Conservation (phyloP, 2,113 vertebrate genomes). For the Gopherus flavomarginatus region DNA sequence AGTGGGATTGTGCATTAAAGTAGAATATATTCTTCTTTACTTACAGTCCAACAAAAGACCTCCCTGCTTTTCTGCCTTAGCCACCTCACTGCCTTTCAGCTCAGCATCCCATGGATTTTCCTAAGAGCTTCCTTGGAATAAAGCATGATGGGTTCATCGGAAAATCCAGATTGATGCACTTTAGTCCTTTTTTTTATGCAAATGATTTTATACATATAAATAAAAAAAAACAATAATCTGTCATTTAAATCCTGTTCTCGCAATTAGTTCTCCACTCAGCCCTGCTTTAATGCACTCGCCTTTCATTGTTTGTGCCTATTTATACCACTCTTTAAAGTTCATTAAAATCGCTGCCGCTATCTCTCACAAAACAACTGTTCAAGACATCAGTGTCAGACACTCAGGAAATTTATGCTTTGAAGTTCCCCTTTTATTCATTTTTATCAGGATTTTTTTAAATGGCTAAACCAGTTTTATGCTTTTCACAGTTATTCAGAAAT, state of each 20-base stretch:
- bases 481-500: constrained; percentile 65
- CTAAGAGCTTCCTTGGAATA: constrained; percentile 47
- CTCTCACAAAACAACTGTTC: constrained; percentile 71
- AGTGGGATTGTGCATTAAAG: neutral
- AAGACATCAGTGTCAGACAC: constrained; percentile 70
- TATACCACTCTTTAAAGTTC: constrained; percentile 70
- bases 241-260: constrained; percentile 57
- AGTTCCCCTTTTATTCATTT: constrained; percentile 65
- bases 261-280: constrained; percentile 65
- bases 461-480: constrained; percentile 71
- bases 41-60: constrained; percentile 12
- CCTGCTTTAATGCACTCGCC: constrained; percentile 40
- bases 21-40: neutral
- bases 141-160: constrained; percentile 12
- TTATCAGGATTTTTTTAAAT: constrained; percentile 38
- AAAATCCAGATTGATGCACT: constrained; percentile 44
- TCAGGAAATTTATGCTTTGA: constrained; percentile 66
- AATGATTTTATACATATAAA: constrained; percentile 41
- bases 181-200: constrained; percentile 15
- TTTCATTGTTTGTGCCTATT: constrained; percentile 68
- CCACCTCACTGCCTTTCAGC: constrained; percentile 17
- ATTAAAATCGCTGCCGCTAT: constrained; percentile 70
- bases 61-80: constrained; percentile 17
- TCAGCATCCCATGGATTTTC: neutral
- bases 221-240: constrained; percentile 63